A percentile compares a stretch with the other conserved stretches of the same genome.
Evolutionary conservation across 2,113 vertebrate genomes (phyloP).

Genomic region (Hippotragus niger): DNA sequence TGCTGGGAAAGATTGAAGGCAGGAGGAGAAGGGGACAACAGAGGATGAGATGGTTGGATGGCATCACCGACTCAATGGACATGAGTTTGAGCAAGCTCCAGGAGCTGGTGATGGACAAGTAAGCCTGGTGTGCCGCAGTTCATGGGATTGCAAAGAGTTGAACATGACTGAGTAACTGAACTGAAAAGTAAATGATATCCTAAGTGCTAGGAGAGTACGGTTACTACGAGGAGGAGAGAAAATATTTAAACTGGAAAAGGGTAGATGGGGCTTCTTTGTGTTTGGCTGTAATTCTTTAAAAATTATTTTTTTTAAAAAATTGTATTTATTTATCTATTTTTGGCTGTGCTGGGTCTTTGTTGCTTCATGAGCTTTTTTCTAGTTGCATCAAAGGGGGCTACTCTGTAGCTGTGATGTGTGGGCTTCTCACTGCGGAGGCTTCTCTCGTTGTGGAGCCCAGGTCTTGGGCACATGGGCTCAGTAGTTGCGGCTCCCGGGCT

Average conservation of each 20-base stretch:
- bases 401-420: neutral
- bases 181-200: neutral
- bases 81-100: neutral
- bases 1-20: neutral
- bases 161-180: neutral
- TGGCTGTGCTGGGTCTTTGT: neutral
- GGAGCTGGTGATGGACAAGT: neutral
- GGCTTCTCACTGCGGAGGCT: neutral
- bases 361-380: neutral
- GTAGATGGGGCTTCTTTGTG: neutral
- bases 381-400: neutral
- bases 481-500: neutral
- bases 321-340: neutral
- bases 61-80: neutral
- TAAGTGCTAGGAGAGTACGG: too few species aligned
- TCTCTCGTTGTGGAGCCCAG: neutral
- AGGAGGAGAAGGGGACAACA: neutral
- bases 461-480: neutral
- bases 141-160: neutral
- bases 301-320: neutral
- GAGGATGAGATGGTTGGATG: neutral
- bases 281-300: neutral
- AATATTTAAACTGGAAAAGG: neutral
- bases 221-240: neutral
- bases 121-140: fast-evolving